Evolutionary conservation across 2,888 invertebrate species (phyloP).

Genomic region (Oscheius sp.): DNA sequence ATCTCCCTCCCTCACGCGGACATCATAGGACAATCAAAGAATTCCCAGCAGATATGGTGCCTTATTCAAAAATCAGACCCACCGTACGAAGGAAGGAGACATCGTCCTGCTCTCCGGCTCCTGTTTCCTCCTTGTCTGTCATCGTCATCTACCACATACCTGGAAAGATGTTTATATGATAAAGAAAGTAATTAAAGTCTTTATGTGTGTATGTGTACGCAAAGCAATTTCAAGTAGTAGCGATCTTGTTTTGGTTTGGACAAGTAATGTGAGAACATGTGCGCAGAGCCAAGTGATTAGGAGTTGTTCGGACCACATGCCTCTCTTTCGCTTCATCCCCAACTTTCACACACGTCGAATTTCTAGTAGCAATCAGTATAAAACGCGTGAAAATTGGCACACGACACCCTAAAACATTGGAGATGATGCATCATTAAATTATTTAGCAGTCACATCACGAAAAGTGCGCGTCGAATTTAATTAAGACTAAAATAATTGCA

Average conservation of each 20-base stretch:
- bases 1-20: neutral
- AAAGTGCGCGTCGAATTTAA: slow-evolving; percentile 7
- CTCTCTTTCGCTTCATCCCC: neutral
- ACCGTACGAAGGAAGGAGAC: slow-evolving; percentile 99
- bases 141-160: slow-evolving; percentile 51
- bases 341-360: neutral
- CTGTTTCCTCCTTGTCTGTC: slow-evolving; percentile 74
- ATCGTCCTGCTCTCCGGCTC: slow-evolving; percentile 98
- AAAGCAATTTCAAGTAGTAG: slow-evolving; percentile 1
- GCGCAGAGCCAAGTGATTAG: slow-evolving; percentile 19
- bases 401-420: neutral
- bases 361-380: neutral
- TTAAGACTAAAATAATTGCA: slow-evolving; percentile 14
- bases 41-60: slow-evolving; percentile 22
- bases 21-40: slow-evolving; percentile 20
- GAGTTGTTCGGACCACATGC: slow-evolving; percentile 18
- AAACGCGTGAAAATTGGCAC: neutral
- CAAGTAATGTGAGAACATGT: slow-evolving; percentile 26
- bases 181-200: neutral
- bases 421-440: neutral
- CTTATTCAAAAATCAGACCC: slow-evolving; percentile 29
- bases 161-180: neutral
- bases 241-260: neutral
- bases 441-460: slow-evolving; percentile 13
- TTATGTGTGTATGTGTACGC: neutral